Conservation (phyloP, 2,797 vertebrate species). For the Siniperca undulata region DNA sequence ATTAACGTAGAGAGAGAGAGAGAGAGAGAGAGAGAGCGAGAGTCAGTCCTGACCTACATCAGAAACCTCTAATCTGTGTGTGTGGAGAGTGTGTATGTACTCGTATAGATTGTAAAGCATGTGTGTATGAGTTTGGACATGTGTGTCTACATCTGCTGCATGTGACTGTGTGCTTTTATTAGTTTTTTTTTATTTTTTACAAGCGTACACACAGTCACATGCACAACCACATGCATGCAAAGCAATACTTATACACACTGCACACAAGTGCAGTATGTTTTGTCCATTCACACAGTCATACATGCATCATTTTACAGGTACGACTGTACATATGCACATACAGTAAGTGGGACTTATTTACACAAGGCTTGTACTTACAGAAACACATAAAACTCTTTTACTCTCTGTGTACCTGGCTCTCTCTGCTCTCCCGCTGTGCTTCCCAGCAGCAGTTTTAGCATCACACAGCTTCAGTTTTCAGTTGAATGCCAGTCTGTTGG, state of each 20-base stretch:
- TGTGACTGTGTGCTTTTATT: not conserved
- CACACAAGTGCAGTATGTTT: not conserved
- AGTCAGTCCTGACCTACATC: constrained; percentile 11
- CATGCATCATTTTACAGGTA: not conserved
- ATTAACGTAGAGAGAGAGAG: not conserved
- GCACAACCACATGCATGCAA: not conserved
- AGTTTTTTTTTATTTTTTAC: not conserved
- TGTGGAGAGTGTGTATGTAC: not conserved
- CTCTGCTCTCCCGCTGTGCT: not conserved
- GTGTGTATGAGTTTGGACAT: not conserved
- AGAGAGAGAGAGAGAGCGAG: not conserved
- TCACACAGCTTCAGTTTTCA: not conserved
- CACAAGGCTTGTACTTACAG: not conserved
- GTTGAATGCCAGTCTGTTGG: not conserved
- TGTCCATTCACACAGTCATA: not conserved
- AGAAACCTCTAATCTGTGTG: not conserved
- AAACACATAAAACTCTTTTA: not conserved
- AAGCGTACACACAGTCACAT: not conserved
- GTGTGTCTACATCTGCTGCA: not conserved
- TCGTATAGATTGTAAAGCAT: not conserved
- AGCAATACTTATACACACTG: not conserved
- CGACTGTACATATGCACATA: not conserved
- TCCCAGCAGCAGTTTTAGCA: not conserved
- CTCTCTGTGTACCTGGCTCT: not conserved
- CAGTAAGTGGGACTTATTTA: not conserved